Base-by-base conservation (phyloP, 2,888 invertebrate genomes). In the Cancer borealis region DNA sequence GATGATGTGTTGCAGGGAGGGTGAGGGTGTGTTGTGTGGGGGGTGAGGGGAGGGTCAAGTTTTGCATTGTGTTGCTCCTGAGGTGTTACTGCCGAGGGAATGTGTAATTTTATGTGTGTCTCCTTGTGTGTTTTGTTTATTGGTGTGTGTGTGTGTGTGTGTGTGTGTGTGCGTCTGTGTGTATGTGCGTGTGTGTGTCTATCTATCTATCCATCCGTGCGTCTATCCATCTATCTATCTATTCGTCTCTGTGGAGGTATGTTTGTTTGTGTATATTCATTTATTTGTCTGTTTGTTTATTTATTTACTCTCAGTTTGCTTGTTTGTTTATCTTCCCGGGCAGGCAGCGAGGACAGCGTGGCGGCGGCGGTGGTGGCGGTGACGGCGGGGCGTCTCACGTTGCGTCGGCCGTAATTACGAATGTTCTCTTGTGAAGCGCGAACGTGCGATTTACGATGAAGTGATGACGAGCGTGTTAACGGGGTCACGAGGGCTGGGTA, bases 261-360 rank as follows among this genome's bases (percentile, higher is more conserved):
- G 89, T 47, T 30, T 90, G 89, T 49, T 30, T 90, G 89, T 90
- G 49, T 90, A 54, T 90, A 90, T 90, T 49, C 49, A 47, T 89
- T 47, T 89, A 49, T 90, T 49, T 90, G 26, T 90, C 26, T 89
- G 26, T 49, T 49, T 90, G 49, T 90, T 79, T 79, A 79, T 79
- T 79, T 79, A 79, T 79, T 79, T 79, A 79, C 79, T 79, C 30
- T 79, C 79, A 79, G 89, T 90, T 30, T 90, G 89, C 54, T 14
- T 90, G 89, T 90, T 49, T 90, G 49, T 47, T 79, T 79, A 79
- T 79, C 79, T 79, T 79, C 79, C 79, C 79, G 30, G 79, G 30
- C 26, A 6, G 79, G 79, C 79, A 79, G 79, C 30, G 30, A 79
- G 79, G 88, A 88, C 88, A 47, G 88, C 88, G 46, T 14, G 17